Evolutionary conservation across 1,140 invertebrate species (phyloP).

Genomic region (Neocloeon triangulifer): DNA sequence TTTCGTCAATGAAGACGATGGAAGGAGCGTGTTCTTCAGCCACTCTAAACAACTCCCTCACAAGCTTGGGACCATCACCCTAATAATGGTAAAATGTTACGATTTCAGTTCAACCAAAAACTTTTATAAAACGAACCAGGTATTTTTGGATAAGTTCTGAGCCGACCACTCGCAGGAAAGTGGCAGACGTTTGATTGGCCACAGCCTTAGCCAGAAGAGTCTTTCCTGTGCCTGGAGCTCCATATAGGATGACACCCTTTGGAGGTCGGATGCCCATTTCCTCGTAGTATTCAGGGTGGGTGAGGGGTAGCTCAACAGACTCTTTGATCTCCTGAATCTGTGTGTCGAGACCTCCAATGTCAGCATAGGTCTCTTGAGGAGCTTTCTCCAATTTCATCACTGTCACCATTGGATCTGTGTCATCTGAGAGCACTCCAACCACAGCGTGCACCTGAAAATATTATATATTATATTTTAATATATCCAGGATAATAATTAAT

Average conservation of each 20-base stretch:
- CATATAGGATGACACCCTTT: constrained; percentile 98
- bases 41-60: constrained; percentile 91
- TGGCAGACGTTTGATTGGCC: constrained; percentile 98
- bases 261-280: constrained; percentile 99
- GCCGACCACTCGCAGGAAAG: constrained; percentile 94
- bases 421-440: constrained; percentile 93
- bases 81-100: constrained; percentile 16
- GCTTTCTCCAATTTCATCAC: constrained; percentile 99
- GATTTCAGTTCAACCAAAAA: no score
- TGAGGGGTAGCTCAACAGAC: constrained; percentile 93
- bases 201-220: constrained; percentile 97
- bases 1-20: constrained; percentile 99
- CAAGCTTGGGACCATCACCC: constrained; percentile 97
- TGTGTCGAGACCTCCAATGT: constrained; percentile 95
- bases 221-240: constrained; percentile 94
- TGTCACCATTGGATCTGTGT: constrained; percentile 99
- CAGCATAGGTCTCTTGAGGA: constrained; percentile 98
- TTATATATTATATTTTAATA: neutral
- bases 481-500: no score
- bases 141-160: constrained; percentile 99
- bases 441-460: constrained; percentile 64
- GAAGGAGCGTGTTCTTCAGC: constrained; percentile 99
- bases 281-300: constrained; percentile 99
- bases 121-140: constrained; percentile 52
- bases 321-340: constrained; percentile 99